Base-by-base conservation (phyloP, 2,113 vertebrate species). In the Rallus limicola region DNA sequence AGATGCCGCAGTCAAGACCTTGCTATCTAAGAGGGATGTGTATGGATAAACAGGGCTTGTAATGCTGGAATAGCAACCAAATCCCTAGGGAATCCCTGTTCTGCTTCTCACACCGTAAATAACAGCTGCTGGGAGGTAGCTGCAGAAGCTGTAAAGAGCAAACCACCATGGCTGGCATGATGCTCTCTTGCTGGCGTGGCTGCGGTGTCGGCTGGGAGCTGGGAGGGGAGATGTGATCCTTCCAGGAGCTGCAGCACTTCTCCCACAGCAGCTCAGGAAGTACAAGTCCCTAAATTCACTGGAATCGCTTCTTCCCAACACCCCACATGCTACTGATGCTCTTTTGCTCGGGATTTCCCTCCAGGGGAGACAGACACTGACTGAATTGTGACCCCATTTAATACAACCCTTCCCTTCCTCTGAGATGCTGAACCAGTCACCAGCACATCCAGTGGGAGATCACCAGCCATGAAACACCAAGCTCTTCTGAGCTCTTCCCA, bases 251-350 rank as follows among this genome's bases (percentile, higher is more conserved):
- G 50, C 50, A 24, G 21, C 23, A 7, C 50, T 52, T 52, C 50
- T 52, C 50, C 21, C 9, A 34, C 0, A 52, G 52, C 42, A 24
- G 42, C 15, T 78, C 7, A 44, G 50, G 59, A 79, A 36, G 59
- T 7, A 24, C 36, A 21, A 44, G 31, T 21, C 74, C 33, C 10
- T 28, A 14, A 31, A 50, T 10, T 56, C 80, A 29, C 19, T 10
- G 9, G 36, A 34, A 24, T 6, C 11, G n/a, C n/a, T n/a, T 48
- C 46, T 9, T 38, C 46, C 55, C 16, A 25, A 38, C 40, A 16
- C 6, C n/a, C 14, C 24, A 8, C 5, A 4, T 24, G 5, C 60
- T 9, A 25, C 13, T 28, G 28, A n/a, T 1, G 7, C n/a, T 44
- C 33, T 63, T 72, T 44, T 28, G 33, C 56, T 70, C 14, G 23